phyloP scores from a whole-genome alignment of 2,113 vertebrate species.

The Phaetusa simplex region DNA sequence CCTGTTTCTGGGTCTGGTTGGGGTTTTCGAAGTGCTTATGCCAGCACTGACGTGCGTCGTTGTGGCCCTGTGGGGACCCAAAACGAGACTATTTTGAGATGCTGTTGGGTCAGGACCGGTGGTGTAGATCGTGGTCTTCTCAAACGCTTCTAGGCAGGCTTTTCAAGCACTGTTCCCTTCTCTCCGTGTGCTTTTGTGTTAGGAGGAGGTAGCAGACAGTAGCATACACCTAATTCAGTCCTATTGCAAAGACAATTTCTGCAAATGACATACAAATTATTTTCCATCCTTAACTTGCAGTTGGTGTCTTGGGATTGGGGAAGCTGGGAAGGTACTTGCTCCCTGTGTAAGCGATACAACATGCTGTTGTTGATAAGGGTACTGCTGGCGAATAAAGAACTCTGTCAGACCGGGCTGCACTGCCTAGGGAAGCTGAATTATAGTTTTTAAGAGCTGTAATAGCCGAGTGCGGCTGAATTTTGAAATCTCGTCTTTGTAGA shows the following conservation, averaged over 20 bases:
- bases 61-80: not conserved
- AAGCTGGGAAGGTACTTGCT: not conserved
- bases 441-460: not conserved
- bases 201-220: not conserved
- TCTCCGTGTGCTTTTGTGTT: not conserved
- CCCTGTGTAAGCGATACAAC: not conserved
- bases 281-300: not conserved
- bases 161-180: not conserved
- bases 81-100: not conserved
- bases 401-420: not conserved
- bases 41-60: accelerated
- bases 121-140: not conserved
- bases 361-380: not conserved
- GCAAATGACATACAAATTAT: not conserved
- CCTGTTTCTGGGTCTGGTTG: not conserved
- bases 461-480: not conserved
- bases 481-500: not conserved
- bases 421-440: not conserved
- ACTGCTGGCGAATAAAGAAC: not conserved
- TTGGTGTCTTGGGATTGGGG: not conserved
- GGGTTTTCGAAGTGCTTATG: not conserved
- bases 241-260: not conserved
- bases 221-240: not conserved
- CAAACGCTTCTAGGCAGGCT: not conserved
- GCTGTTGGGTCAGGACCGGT: not conserved